Evolutionary conservation across 2,113 vertebrate species (phyloP).

Genomic region (Neodontobutis hainanensis): DNA sequence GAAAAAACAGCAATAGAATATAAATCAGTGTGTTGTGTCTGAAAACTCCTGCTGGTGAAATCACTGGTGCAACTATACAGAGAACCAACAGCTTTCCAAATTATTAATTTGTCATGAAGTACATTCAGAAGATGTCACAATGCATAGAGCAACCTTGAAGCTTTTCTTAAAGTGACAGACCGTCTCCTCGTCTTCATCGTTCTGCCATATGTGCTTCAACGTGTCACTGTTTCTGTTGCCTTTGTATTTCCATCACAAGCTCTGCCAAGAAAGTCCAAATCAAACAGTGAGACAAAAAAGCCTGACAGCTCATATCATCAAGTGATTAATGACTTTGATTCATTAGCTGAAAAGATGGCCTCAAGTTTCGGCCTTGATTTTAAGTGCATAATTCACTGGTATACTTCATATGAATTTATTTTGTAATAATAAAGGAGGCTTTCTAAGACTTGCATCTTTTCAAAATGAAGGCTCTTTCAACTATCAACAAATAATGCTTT

Average conservation of each 20-base stretch:
- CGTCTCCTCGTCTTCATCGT: conserved; percentile 41
- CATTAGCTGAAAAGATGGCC: conserved; percentile 56
- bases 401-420: conserved; percentile 16
- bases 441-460: conserved; percentile 22
- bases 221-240: conserved; percentile 36
- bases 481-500: conserved; percentile 31
- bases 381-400: conserved; percentile 48
- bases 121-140: conserved; percentile 16
- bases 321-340: conserved; percentile 61
- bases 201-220: conserved; percentile 58
- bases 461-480: conserved; percentile 12
- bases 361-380: conserved; percentile 52
- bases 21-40: no score
- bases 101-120: not conserved
- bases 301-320: conserved; percentile 32
- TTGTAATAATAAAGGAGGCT: conserved; percentile 34
- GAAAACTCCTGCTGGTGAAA: no score
- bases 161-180: conserved; percentile 47
- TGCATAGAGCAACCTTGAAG: conserved; percentile 41
- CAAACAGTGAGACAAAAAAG: conserved; percentile 23
- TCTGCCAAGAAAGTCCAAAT: conserved; percentile 53
- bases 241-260: conserved; percentile 59
- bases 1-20: no score
- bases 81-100: not conserved
- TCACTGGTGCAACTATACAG: no score